Evolutionary conservation across 2,797 vertebrate species (phyloP).

Genomic region (Dendrocincla tyrannina): DNA sequence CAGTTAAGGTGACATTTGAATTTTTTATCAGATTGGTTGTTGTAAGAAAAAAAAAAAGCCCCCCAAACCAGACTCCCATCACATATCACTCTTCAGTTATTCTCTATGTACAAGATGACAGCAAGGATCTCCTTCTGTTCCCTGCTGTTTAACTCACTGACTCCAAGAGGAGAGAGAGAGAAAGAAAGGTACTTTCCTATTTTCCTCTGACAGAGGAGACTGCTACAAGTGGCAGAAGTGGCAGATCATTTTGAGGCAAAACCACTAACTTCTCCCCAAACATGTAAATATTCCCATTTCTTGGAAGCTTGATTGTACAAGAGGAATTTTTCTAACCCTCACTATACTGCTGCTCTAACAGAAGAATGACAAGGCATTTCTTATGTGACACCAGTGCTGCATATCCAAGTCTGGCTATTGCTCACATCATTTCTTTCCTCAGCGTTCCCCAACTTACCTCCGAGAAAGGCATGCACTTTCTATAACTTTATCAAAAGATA

Average conservation of each 20-base stretch:
- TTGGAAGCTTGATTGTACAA: neutral
- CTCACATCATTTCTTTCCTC: neutral
- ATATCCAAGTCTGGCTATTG: too few species aligned
- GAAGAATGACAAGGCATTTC: neutral
- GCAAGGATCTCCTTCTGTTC: neutral
- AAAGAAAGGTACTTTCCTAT: neutral
- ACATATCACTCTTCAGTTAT: neutral
- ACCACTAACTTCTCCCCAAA: neutral
- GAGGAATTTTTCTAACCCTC: neutral
- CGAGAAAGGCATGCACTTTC: neutral
- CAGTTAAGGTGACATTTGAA: neutral
- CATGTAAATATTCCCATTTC: neutral
- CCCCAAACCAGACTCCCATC: neutral
- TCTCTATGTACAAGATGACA: neutral
- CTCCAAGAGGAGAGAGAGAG: neutral
- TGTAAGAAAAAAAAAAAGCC: neutral
- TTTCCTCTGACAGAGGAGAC: neutral
- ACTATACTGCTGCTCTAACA: neutral
- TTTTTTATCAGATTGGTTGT: neutral
- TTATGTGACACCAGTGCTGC: accelerated
- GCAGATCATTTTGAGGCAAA: neutral
- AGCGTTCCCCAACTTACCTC: neutral
- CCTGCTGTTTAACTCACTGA: neutral
- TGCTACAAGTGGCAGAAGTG: neutral
- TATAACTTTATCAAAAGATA: neutral